A percentile compares a stretch with the other conserved stretches of the same genome.
Evolutionary conservation across 2,113 vertebrate genomes (phyloP).

Genomic region (Colinus virginianus): DNA sequence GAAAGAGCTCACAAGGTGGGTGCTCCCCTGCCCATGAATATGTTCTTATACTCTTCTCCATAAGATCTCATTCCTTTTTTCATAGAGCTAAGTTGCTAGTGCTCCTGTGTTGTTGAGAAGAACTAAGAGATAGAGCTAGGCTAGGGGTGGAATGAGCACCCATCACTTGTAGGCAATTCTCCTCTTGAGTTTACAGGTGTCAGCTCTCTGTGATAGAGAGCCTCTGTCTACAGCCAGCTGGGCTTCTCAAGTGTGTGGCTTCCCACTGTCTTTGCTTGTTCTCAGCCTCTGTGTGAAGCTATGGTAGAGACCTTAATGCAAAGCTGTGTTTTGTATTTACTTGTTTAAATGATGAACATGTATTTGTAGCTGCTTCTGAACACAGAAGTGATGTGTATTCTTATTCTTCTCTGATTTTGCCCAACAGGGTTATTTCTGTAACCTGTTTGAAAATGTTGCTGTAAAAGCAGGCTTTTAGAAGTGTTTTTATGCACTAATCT

Average conservation of each 20-base stretch:
- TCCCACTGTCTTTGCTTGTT: fast-evolving
- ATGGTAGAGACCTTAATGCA: fast-evolving
- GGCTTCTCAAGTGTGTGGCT: fast-evolving
- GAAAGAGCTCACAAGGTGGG: fast-evolving
- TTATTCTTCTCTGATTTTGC: background rate
- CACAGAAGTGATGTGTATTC: background rate
- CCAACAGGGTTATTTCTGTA: background rate
- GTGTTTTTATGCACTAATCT: background rate
- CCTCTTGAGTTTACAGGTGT: background rate
- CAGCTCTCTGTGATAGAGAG: background rate
- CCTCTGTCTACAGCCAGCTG: background rate
- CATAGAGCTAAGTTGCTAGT: background rate
- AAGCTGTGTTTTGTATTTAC: background rate
- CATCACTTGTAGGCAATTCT: background rate
- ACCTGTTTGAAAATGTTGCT: background rate
- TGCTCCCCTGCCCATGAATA: fast-evolving
- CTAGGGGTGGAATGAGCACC: background rate
- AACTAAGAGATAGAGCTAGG: fast-evolving
- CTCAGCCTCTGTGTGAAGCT: fast-evolving
- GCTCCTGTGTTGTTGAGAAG: background rate
- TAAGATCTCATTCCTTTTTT: background rate
- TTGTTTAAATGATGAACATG: fast-evolving
- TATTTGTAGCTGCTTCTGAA: background rate
- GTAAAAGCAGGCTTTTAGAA: background rate
- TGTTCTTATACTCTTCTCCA: background rate